Conservation (phyloP, 2,113 vertebrate genomes). For the Acanthisitta chloris region DNA sequence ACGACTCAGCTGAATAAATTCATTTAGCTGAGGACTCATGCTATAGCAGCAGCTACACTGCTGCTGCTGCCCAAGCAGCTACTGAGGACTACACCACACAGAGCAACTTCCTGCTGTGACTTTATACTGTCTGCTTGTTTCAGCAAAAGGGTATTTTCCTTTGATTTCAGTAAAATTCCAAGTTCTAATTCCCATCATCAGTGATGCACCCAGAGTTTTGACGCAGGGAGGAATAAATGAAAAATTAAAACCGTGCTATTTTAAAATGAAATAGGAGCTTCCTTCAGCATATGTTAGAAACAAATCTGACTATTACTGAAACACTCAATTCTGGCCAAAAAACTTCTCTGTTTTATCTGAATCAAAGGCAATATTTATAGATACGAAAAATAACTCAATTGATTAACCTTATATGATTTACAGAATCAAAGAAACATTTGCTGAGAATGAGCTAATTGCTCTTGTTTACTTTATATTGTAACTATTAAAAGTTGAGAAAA, state of each 20-base stretch:
- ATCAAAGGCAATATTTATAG: background rate
- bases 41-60: background rate
- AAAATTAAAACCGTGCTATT: background rate
- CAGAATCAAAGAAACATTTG: background rate
- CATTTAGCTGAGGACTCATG: background rate
- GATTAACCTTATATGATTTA: background rate
- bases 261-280: background rate
- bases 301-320: background rate
- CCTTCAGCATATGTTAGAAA: background rate
- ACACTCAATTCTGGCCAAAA: background rate
- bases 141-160: background rate
- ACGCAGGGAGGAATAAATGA: background rate
- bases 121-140: background rate
- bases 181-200: background rate
- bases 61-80: background rate
- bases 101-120: background rate
- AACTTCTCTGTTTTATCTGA: background rate
- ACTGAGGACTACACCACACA: background rate
- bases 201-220: background rate
- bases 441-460: background rate
- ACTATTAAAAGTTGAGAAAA: background rate
- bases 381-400: background rate
- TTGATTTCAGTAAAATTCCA: background rate
- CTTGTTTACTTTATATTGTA: background rate
- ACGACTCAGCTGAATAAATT: background rate